These are phyloP conservation scores for Scortum barcoo DNA, from an alignment of 2,113 vertebrate genomes.

Conservation along the genomic window DNA sequence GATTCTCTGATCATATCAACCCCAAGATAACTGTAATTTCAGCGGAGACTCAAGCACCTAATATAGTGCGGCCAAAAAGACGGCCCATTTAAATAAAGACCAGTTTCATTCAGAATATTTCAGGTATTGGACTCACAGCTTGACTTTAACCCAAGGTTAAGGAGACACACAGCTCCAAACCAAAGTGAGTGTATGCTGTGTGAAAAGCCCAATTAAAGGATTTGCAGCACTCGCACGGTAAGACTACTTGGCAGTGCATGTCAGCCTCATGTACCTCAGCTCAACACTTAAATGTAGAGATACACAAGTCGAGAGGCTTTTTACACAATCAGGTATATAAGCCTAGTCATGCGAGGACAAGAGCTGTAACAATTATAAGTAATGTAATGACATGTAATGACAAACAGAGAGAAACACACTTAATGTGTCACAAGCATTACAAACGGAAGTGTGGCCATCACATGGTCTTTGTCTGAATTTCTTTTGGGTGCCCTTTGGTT, in stretches of 20 bases:
- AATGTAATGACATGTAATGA: neutral
- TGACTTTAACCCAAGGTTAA: constrained; percentile 31
- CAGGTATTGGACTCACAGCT: constrained; percentile 8
- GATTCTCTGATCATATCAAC: constrained; percentile 45
- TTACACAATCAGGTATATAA: neutral
- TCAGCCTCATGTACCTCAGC: neutral
- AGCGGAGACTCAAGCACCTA: constrained; percentile 18
- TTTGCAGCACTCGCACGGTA: neutral
- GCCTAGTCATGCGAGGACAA: neutral
- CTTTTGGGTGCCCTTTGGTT: neutral
- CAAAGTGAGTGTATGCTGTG: constrained; percentile 1
- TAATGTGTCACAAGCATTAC: too few species aligned
- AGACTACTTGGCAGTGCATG: neutral
- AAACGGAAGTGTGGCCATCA: too few species aligned
- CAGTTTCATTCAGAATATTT: neutral
- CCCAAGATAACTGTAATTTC: constrained; percentile 55
- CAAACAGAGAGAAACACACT: neutral
- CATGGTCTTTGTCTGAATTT: neutral
- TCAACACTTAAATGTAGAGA: neutral
- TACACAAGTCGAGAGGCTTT: neutral
- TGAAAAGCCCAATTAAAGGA: constrained; percentile 15
- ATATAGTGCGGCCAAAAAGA: neutral
- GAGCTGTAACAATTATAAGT: neutral
- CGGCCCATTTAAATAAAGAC: constrained; percentile 8
- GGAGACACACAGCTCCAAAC: neutral